Conservation (phyloP, 2,797 vertebrate genomes). For the Psittacula derbiana region DNA sequence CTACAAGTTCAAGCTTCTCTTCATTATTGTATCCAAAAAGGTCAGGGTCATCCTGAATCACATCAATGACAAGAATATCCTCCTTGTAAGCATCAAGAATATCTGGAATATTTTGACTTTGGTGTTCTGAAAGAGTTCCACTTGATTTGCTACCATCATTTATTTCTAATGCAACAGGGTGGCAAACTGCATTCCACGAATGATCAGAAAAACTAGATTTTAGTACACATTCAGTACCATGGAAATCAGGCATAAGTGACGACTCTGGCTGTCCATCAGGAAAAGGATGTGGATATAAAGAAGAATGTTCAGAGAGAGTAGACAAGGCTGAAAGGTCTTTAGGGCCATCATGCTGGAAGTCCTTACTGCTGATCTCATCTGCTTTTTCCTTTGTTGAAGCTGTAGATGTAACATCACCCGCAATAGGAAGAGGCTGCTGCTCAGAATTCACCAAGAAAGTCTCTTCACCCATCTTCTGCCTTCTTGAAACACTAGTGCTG, state of each 20-base stretch:
- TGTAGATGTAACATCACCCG: background rate
- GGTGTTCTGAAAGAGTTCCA: background rate
- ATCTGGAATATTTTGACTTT: constrained; percentile 66
- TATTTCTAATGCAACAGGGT: background rate
- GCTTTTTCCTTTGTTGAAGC: background rate
- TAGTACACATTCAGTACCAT: background rate
- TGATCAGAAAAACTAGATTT: background rate
- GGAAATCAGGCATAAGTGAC: constrained; percentile 9
- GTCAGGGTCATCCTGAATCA: constrained; percentile 90
- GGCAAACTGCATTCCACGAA: constrained; percentile 8
- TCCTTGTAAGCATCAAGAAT: constrained; percentile 86
- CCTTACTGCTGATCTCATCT: background rate
- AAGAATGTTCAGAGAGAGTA: background rate
- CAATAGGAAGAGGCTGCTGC: background rate
- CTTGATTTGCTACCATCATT: background rate
- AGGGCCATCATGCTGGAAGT: background rate
- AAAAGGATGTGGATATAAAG: background rate
- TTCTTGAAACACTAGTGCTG: background rate
- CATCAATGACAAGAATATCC: constrained; percentile 89
- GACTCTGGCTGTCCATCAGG: background rate
- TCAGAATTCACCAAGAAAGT: background rate
- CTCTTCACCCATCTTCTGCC: constrained; percentile 25
- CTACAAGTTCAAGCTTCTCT: constrained; percentile 19
- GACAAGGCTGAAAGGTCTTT: constrained; percentile 3
- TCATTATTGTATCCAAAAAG: constrained; percentile 81